phyloP scores from a whole-genome alignment of 2,113 vertebrate genomes.

The Fregetta grallaria region DNA sequence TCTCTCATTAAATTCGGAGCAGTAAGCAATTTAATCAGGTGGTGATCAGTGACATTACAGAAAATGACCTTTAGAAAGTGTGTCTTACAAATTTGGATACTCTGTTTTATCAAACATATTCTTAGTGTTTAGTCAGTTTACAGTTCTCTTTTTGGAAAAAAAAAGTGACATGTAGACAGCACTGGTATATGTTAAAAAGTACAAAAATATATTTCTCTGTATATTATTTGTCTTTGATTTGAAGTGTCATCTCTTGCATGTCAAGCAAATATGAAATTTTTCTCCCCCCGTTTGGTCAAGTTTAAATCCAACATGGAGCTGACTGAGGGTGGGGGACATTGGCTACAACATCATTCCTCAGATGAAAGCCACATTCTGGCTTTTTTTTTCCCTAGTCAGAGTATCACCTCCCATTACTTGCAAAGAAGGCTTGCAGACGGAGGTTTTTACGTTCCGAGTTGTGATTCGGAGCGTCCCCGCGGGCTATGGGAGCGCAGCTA shows the following conservation, averaged over 20 bases:
- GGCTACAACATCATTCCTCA: not conserved
- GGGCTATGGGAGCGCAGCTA: not conserved
- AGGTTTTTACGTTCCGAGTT: not conserved
- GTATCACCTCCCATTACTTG: not conserved
- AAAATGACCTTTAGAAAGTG: conserved; percentile 29
- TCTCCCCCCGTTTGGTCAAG: not conserved
- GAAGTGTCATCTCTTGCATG: not conserved
- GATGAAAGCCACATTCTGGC: not conserved
- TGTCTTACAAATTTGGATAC: not conserved
- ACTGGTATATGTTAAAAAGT: not conserved
- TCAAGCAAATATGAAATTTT: not conserved
- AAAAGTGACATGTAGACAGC: not conserved
- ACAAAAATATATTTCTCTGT: not conserved
- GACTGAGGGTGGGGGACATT: not conserved
- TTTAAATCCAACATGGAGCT: not conserved
- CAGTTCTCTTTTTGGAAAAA: not conserved
- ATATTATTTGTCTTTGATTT: not conserved
- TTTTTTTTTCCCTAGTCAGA: not conserved
- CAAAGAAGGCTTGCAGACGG: not conserved
- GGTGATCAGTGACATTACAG: not conserved
- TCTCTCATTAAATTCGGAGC: conserved; percentile 47
- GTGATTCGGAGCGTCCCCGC: not conserved
- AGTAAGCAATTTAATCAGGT: conserved; percentile 32
- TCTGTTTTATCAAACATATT: not conserved
- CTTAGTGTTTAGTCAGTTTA: not conserved